Base-by-base conservation (phyloP, 2,113 vertebrate genomes). In the Gadus chalcogrammus region DNA sequence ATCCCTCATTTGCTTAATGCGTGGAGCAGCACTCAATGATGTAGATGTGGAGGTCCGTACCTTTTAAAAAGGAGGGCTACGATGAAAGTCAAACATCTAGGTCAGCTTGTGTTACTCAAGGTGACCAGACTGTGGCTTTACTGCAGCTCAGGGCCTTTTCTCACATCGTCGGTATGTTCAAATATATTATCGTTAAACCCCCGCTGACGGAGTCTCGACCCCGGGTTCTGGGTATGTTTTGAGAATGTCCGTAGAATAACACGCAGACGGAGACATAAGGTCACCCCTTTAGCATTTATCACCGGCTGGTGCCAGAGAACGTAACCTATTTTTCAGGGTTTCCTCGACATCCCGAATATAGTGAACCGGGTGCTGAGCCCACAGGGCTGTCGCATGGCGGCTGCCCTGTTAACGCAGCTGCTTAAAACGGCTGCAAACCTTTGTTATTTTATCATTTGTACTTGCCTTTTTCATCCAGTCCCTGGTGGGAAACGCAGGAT, bases 331-430 rank as follows among this genome's bases (percentile, higher is more conserved):
- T 31, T 31, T 31, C 31, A 6, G 31, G 31, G 31, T 31, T 31
- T 84, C 84, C 87, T 77, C 74, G 77, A 80, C 80, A 52, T 82
- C 79, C 82, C 78, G 87, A 88, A 88, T 84, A 83, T 77, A 85
- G 85, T 78, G 11, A 20, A 9, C 72, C 53, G 84, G 83, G 88
- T 85, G 84, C 88, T 65, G 80, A 87, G 75, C 79, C 79, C n/a
- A n/a, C 84, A 88, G 84, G 80, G 74, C 83, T 87, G 84, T 80
- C 59, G 74, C 76, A 83, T 85, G 81, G 87, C 84, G 83, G 82
- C 79, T 66, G 80, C 75, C 73, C 85, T 89, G 87, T 88, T 88
- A 87, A 89, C 84, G 83, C 87, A 88, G 88, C 84, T 88, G 89
- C 22, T 24, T 24, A 24, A 24, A 24, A 24, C 22, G 22, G 22